Evolutionary conservation across 2,888 invertebrate genomes (phyloP).

Genomic region (Raillietiella orientalis): DNA sequence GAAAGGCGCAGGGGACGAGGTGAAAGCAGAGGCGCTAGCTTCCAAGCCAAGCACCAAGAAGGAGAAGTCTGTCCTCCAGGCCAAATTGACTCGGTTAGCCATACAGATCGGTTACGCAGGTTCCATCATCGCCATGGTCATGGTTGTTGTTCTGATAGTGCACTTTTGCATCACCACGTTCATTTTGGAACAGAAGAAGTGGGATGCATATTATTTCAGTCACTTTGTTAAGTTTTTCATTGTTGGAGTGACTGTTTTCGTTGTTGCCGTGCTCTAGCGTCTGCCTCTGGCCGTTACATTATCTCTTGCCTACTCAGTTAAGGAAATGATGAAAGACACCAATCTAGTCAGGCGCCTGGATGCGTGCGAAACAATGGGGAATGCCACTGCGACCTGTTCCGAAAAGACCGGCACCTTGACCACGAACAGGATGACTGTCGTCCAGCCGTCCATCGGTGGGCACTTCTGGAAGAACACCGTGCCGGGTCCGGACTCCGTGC

Average conservation of each 20-base stretch:
- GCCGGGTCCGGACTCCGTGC: too few relatives aligned
- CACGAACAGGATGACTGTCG: constrained; percentile 92
- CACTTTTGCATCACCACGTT: constrained; percentile 79
- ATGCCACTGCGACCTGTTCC: constrained; percentile 97
- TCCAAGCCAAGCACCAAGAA: too few relatives aligned
- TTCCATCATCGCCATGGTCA: constrained; percentile 84
- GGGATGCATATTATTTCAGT: constrained; percentile 55
- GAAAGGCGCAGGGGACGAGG: constrained; percentile 19
- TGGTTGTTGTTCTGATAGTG: constrained; percentile 78
- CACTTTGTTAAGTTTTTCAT: constrained; percentile 88
- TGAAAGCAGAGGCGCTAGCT: too few relatives aligned
- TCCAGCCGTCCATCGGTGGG: constrained; percentile 76
- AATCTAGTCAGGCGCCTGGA: constrained; percentile 95
- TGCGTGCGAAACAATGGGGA: constrained; percentile 99
- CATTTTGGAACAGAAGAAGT: constrained; percentile 31
- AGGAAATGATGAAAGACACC: constrained; percentile 99
- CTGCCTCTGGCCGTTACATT: constrained; percentile 92
- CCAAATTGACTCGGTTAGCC: constrained; percentile 88
- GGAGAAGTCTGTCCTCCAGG: constrained; percentile 93
- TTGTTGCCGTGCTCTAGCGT: constrained; percentile 97
- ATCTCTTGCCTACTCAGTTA: constrained; percentile 94
- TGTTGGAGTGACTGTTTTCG: constrained; percentile 97
- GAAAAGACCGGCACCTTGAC: constrained; percentile 99
- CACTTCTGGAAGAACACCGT: too few relatives aligned
- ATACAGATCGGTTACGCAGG: constrained; percentile 98